Evolutionary conservation across 2,113 vertebrate genomes (phyloP).

Genomic region (Gymnogyps californianus): DNA sequence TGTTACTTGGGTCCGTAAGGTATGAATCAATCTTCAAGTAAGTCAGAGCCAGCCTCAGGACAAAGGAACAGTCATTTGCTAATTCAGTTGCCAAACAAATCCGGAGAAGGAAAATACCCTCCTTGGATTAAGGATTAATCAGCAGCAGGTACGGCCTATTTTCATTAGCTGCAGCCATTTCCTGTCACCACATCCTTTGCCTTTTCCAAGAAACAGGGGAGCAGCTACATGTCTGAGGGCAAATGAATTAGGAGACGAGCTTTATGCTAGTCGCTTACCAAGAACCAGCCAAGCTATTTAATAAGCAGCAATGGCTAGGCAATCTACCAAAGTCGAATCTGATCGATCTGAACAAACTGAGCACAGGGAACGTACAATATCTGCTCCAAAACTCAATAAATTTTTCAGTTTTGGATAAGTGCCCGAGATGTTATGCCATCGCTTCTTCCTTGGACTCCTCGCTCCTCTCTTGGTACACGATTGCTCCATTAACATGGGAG

Average conservation of each 20-base stretch:
- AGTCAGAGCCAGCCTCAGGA: neutral
- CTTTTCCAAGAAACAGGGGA: neutral
- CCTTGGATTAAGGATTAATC: neutral
- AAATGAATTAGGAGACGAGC: neutral
- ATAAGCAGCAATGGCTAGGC: neutral
- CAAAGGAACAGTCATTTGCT: neutral
- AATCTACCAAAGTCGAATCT: neutral
- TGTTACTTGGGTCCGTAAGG: neutral
- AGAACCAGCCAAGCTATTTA: neutral
- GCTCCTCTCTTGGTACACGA: too few species aligned
- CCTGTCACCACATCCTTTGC: neutral
- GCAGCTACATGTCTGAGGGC: neutral
- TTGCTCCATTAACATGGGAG: neutral
- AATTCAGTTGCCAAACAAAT: neutral
- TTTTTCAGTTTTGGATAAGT: neutral
- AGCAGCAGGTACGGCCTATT: neutral
- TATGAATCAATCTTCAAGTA: neutral
- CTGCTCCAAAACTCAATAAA: neutral
- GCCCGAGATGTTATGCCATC: accelerated
- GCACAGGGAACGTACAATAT: neutral
- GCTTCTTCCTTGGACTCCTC: neutral
- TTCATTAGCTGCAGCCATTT: neutral
- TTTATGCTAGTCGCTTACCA: neutral
- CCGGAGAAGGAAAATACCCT: neutral
- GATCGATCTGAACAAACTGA: neutral